phyloP scores from a whole-genome alignment of 1,140 invertebrate genomes.

The Pseudachorutes palmiensis region DNA sequence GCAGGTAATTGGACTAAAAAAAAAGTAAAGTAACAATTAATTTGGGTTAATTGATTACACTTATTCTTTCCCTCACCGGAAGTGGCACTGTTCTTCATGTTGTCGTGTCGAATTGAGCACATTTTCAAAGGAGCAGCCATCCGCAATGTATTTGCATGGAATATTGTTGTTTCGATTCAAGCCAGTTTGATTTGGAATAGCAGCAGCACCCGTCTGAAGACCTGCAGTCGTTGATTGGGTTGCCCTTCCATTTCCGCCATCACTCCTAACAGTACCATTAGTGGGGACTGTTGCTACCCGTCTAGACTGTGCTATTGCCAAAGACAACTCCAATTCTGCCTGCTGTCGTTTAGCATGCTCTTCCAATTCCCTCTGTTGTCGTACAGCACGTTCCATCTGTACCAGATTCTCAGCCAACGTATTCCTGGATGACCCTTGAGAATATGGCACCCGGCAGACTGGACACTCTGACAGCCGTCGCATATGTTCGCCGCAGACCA shows the following conservation, averaged over 20 bases:
- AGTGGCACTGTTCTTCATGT: not conserved
- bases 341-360: not conserved
- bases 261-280: too few species aligned
- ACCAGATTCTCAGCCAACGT: not conserved
- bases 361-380: not conserved
- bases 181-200: not conserved
- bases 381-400: not conserved
- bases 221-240: not conserved
- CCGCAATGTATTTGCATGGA: not conserved
- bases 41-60: not conserved
- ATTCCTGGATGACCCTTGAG: not conserved
- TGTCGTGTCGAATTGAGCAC: not conserved
- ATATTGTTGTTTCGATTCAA: too few species aligned
- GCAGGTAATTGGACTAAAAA: not conserved
- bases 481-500: not conserved
- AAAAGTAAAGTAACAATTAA: not conserved
- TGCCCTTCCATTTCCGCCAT: too few species aligned
- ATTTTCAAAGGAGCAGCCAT: conserved; percentile 3
- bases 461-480: not conserved
- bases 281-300: not conserved
- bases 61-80: not conserved
- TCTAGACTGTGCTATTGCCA: not conserved
- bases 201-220: not conserved
- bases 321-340: not conserved
- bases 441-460: conserved; percentile 8